Conservation (phyloP, 2,797 vertebrate genomes). For the Miichthys miiuy region DNA sequence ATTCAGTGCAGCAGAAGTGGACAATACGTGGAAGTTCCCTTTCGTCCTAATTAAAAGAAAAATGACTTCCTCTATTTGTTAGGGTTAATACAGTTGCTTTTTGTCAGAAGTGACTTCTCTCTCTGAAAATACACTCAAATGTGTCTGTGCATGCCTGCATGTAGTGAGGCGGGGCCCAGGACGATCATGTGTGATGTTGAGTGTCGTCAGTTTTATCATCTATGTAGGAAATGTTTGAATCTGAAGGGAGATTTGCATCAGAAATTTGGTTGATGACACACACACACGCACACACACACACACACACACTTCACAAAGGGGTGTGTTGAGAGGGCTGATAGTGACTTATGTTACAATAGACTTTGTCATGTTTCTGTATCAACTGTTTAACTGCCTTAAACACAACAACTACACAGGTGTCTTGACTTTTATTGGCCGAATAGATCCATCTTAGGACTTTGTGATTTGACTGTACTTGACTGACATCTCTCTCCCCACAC, state of each 20-base stretch:
- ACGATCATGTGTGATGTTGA: background rate
- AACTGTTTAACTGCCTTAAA: background rate
- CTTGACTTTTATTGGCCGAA: background rate
- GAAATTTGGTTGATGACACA: slow-evolving; percentile 1
- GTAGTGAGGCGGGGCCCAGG: background rate
- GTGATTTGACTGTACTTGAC: background rate
- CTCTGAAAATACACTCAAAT: background rate
- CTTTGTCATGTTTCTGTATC: background rate
- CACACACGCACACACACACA: background rate
- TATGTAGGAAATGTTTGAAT: slow-evolving; percentile 58
- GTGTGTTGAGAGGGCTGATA: background rate
- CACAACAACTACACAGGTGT: background rate
- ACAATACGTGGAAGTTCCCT: slow-evolving; percentile 34
- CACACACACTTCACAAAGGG: background rate
- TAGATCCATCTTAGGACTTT: background rate
- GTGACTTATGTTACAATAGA: background rate
- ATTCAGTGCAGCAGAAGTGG: slow-evolving; percentile 12
- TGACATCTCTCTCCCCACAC: background rate
- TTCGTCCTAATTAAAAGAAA: slow-evolving; percentile 42
- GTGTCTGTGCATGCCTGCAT: background rate
- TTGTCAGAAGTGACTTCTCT: background rate
- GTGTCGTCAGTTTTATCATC: slow-evolving; percentile 45
- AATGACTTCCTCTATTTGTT: slow-evolving; percentile 35
- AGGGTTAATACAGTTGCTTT: background rate
- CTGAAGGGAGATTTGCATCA: slow-evolving; percentile 60